Base-by-base conservation (phyloP, 1,140 invertebrate species). In the Anastrepha ludens region DNA sequence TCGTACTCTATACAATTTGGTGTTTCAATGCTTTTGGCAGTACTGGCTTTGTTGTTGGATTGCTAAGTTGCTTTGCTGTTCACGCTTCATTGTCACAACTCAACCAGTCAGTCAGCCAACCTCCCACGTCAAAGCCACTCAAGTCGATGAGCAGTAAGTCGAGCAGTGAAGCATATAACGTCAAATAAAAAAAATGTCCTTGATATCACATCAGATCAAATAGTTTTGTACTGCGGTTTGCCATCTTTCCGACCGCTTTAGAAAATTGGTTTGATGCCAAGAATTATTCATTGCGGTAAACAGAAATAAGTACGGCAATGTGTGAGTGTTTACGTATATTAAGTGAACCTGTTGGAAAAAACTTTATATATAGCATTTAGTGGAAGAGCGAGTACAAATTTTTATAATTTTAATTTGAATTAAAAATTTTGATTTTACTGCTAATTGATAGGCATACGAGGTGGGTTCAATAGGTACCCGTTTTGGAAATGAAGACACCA, bases 1-100 rank as follows among this genome's bases (percentile, higher is more conserved):
- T 81, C 47, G 17, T 55, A 13, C 74, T 7, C 74, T 9, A 81
- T 81, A 81, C n/a, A 81, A 81, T 55, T 81, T 81, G 15, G 74
- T n/a, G 8, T 81, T 13, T 81, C 74, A 81, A 81, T 81, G 74
- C 74, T 29, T 62, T 62, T 1, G 60, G 60, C 15, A 4, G 4
- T 62, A 17, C 60, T 81, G 29, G 8, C 44, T 29, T 15, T 8
- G 50, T 81, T 81, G 47, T 81, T 81, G 17, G 47, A 3, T 81
- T 81, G 74, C 74, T 55, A 58, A 81, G 47, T 81, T 81, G 74
- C 44, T 81, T 81, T 81, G 74, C 74, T 13, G 17, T 81, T 81
- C n/a, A 81, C 74, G 74, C 74, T 81, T 81, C 74, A 81, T 81
- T 81, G 47, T 81, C 74, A 29, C 74, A 81, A 81, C 47, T 29